Evolutionary conservation across 2,113 vertebrate species (phyloP), one percentile per base, ranked within the genome.

Genomic region (Carollia perspicillata): DNA sequence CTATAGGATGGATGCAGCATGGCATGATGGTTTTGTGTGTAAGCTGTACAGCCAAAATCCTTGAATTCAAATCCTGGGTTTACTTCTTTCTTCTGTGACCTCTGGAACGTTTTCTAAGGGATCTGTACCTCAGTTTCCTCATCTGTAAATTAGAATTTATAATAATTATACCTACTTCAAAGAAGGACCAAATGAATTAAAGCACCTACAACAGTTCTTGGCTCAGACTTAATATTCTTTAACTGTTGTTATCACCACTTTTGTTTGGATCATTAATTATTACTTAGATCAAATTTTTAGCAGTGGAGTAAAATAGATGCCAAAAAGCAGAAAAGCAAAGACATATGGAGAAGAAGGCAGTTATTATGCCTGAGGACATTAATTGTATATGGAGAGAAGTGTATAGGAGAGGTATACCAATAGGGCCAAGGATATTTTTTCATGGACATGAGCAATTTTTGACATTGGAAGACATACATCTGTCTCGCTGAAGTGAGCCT

Each of bases 11-110:
- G 30, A 79, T 51, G 35, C 3, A 28, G 1, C 44, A 23, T 28
- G 40, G 26, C 2, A 0, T 1, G 8, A 5, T 11, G 7, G 44
- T 16, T 28, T 47, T n/a, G 11, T 5, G 1, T 4, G 9, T 30
- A 17, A 33, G 2, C 11, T 28, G 2, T 18, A 2, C 8, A 33
- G 23, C 0, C 60, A 11, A 44, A 26, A n/a, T 40, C 3, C 33
- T 23, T 7, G 30, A 90, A 47, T 22, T 23, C 30, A 3, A 13
- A 9, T 44, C 30, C 55, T 55, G 51, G 44, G 9, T 28, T 77
- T 90, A 22, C 33, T 33, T 18, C 26, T 85, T 12, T 65, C 26
- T n/a, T 35, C 40, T 63, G 22, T 44, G 60, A 69, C 13, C 28
- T 26, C 63, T 68, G 40, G 35, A 26, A 12, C 0, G 5, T 90